phyloP scores from a whole-genome alignment of 2,113 vertebrate genomes.

The Indicator indicator region DNA sequence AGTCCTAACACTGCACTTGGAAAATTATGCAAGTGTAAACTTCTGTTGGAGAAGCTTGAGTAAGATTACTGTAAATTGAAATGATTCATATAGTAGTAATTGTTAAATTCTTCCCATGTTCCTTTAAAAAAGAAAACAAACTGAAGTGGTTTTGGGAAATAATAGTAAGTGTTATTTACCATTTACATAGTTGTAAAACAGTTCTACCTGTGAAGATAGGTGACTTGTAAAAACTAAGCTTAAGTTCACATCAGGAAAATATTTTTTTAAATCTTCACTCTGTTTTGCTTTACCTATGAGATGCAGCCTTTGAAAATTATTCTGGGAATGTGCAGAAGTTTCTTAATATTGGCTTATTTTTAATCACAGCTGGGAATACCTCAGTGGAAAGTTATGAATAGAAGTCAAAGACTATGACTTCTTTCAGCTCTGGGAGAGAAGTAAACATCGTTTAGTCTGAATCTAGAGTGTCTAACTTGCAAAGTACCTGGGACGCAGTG shows the following conservation, averaged over 20 bases:
- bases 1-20: background rate
- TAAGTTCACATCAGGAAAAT: background rate
- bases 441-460: conserved; percentile 21
- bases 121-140: background rate
- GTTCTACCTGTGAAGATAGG: background rate
- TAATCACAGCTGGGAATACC: conserved; percentile 41
- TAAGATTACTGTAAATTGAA: background rate
- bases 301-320: conserved; percentile 26
- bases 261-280: background rate
- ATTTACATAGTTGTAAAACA: background rate
- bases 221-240: background rate
- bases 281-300: conserved; percentile 29
- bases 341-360: conserved; percentile 43
- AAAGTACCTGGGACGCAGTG: background rate
- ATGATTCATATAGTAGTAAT: background rate
- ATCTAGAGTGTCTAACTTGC: background rate
- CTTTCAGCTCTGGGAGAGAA: conserved; percentile 39
- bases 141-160: background rate
- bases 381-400: conserved; percentile 41
- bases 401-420: conserved; percentile 28
- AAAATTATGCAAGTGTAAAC: background rate
- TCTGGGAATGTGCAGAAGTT: conserved; percentile 38
- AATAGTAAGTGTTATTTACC: background rate
- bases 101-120: background rate
- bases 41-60: background rate